Evolutionary conservation across 2,888 invertebrate genomes (phyloP), one percentile per base, ranked within the genome.

Genomic region (Eugnorisma glareosa): DNA sequence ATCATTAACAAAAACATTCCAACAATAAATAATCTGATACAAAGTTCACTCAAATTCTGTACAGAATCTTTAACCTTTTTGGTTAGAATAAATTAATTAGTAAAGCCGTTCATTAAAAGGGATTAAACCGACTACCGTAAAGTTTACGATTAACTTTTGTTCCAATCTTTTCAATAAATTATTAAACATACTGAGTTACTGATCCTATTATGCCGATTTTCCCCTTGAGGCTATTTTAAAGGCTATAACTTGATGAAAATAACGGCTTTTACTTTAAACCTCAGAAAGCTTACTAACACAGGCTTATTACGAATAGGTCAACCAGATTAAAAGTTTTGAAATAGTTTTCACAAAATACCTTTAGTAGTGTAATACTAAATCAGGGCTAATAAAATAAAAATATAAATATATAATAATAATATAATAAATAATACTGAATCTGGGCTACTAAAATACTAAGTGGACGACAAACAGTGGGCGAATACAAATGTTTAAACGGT

Each of bases 31-130:
- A 59, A 59, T 72, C 5, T 13, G 7, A 18, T 1, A 31, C 37
- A 73, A 81, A 80, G 2, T 40, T 54, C 13, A 45, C 31, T 57
- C 8, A 54, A 43, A 72, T 31, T 80, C 21, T 64, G 24, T 24
- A 18, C n/a, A 45, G 37, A 37, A 37, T 71, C 63, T 31, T 40
- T 35, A 51, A 35, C 37, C 57, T 48, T 57, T 1, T 57, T 24
- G 15, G 57, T 21, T 24, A 28, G 24, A 66, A 73, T 59, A 43
- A 66, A 43, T 78, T 73, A 73, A 81, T 66, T 66, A 35, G 10
- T 24, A 15, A 59, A 48, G n/a, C 18, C 18, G 15, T 66, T 81
- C 15, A 81, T 81, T 66, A 73, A 80, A 72, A 40, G 13, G 18
- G 48, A 18, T 73, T 57, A 18, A 45, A 80, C 45, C 31, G 64